Evolutionary conservation across 2,797 vertebrate species (phyloP).

Genomic region (Pantherophis alleghaniensis): DNA sequence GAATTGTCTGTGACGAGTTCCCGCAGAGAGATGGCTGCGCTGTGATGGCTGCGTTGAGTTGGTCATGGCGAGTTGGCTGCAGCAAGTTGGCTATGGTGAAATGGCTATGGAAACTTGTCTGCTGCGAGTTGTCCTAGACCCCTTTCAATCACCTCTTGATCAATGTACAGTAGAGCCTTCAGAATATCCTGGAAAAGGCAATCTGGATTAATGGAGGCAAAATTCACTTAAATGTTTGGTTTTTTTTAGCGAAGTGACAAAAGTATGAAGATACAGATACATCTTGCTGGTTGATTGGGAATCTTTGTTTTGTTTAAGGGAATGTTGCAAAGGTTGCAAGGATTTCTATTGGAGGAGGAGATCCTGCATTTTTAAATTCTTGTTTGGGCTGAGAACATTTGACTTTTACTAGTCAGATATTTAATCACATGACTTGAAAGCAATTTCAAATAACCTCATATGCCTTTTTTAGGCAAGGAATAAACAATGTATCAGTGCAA

Average conservation of each 20-base stretch:
- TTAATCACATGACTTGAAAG: neutral
- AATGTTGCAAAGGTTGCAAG: neutral
- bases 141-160: neutral
- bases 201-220: neutral
- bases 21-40: neutral
- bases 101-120: neutral
- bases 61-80: neutral
- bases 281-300: neutral
- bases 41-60: neutral
- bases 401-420: neutral
- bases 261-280: neutral
- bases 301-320: neutral
- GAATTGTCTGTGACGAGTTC: neutral
- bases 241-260: neutral
- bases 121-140: neutral
- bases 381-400: neutral
- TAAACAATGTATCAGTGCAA: neutral
- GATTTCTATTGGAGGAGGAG: neutral
- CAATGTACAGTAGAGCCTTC: neutral
- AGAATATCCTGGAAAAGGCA: neutral
- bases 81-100: neutral
- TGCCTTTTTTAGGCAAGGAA: neutral
- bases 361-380: neutral
- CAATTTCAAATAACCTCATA: neutral
- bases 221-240: neutral